Evolutionary conservation across 1,140 invertebrate species (phyloP).

Genomic region (Lepidurus arcticus): DNA sequence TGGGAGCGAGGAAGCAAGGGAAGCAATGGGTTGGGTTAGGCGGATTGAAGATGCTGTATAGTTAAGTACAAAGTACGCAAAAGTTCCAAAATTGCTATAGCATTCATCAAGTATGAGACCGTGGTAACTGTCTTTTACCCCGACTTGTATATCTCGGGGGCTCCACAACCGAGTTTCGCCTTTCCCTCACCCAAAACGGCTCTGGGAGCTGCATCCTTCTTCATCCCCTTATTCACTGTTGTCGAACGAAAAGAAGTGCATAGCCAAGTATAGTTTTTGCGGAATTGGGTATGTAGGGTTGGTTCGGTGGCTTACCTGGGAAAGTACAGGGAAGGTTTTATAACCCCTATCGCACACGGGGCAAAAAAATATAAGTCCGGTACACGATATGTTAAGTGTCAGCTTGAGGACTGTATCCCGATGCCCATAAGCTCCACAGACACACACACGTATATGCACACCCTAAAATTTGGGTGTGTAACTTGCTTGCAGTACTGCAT

Average conservation of each 20-base stretch:
- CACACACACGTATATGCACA: not conserved
- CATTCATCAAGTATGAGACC: constrained; percentile 6
- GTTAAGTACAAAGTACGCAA: constrained; percentile 19
- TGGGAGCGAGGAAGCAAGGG: constrained; percentile 17
- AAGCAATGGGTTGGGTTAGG: constrained; percentile 11
- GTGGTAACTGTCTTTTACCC: not conserved
- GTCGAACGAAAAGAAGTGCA: not conserved
- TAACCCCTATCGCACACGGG: not conserved
- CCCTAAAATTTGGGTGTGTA: not conserved
- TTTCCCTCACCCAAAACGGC: not conserved
- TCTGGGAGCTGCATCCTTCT: not conserved
- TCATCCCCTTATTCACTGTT: not conserved
- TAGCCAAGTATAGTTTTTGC: no score
- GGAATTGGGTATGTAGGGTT: not conserved
- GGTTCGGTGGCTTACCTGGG: not conserved
- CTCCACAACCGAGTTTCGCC: not conserved
- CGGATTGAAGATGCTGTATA: constrained; percentile 17
- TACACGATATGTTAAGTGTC: not conserved
- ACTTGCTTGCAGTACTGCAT: not conserved
- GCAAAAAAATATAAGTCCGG: not conserved
- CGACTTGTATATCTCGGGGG: not conserved
- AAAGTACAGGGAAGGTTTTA: not conserved
- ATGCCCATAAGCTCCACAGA: no score
- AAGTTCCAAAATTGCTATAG: constrained; percentile 19
- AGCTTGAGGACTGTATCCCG: no score